Evolutionary conservation across 2,113 vertebrate genomes (phyloP).

Genomic region (Elephantulus edwardii): DNA sequence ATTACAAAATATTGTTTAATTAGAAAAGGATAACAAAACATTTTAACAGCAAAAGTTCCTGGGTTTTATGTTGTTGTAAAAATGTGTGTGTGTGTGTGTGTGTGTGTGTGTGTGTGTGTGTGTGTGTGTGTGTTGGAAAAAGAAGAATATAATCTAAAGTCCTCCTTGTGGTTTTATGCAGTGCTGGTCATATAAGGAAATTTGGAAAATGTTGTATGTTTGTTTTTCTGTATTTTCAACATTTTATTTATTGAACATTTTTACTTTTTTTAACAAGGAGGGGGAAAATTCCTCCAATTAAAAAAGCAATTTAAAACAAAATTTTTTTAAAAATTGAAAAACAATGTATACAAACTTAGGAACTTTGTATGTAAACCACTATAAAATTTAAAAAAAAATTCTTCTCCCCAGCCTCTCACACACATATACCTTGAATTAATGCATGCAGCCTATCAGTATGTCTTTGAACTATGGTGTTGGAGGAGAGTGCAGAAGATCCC

Average conservation of each 20-base stretch:
- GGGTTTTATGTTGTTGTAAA: neutral
- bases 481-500: too few species aligned
- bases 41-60: neutral
- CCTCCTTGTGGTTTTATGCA: neutral
- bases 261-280: neutral
- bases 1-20: neutral
- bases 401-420: neutral
- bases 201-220: neutral
- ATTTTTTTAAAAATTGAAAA: too few species aligned
- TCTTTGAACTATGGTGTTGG: too few species aligned
- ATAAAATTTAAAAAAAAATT: too few species aligned
- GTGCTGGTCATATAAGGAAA: too few species aligned
- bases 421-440: neutral
- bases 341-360: too few species aligned
- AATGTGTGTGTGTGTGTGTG: too few species aligned
- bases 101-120: too few species aligned
- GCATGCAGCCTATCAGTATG: neutral
- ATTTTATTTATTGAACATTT: neutral
- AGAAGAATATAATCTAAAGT: slow-evolving; percentile 1
- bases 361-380: too few species aligned
- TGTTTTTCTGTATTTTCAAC: slow-evolving; percentile 2
- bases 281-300: neutral
- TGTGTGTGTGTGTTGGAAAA: neutral
- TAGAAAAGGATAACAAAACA: neutral
- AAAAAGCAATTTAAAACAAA: neutral